Evolutionary conservation across 2,888 invertebrate genomes (phyloP).

Genomic region (Agonopterix heracliana): DNA sequence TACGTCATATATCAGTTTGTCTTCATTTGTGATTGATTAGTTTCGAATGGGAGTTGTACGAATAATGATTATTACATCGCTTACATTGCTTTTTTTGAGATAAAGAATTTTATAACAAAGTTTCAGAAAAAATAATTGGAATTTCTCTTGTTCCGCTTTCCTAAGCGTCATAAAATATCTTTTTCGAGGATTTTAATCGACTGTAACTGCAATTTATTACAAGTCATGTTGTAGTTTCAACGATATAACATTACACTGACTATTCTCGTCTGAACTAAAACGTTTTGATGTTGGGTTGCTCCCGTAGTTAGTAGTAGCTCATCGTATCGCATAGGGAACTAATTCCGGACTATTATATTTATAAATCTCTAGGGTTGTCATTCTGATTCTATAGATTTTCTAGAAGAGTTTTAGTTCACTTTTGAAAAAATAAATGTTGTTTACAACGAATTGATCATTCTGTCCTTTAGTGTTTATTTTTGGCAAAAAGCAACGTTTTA

Average conservation of each 20-base stretch:
- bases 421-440: too few species aligned
- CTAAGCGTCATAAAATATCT: neutral
- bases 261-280: neutral
- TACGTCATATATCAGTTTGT: neutral
- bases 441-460: too few species aligned
- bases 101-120: neutral
- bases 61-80: neutral
- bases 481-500: too few species aligned
- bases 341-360: conserved; percentile 14
- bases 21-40: conserved; percentile 4
- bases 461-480: too few species aligned
- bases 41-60: neutral
- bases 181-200: neutral
- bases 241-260: neutral
- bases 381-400: neutral
- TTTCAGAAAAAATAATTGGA: neutral
- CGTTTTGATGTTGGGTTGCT: conserved; percentile 6
- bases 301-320: conserved; percentile 10
- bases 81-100: neutral
- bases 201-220: neutral
- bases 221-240: neutral
- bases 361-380: conserved; percentile 10
- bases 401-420: too few species aligned
- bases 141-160: neutral
- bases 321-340: conserved; percentile 11